Conservation (phyloP, 1,140 invertebrate species). For the Trachymyrmex septentrionalis region DNA sequence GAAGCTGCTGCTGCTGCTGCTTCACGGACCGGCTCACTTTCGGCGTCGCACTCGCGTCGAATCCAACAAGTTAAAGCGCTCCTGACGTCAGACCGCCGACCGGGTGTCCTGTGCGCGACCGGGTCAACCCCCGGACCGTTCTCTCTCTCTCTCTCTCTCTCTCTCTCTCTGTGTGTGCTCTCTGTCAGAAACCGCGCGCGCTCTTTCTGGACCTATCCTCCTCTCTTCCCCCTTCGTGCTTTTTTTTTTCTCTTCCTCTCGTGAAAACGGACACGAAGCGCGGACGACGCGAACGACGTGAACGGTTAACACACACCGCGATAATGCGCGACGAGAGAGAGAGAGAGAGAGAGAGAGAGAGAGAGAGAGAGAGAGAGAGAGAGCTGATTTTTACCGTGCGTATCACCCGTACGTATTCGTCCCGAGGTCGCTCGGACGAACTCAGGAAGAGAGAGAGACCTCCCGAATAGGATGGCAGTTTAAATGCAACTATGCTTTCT, state of each 20-base stretch:
- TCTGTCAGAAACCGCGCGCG: neutral
- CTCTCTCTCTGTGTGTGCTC: too few species aligned
- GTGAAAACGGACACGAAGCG: neutral
- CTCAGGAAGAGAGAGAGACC: constrained; percentile 75
- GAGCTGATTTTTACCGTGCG: neutral
- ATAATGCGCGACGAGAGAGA: neutral
- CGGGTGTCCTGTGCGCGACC: constrained; percentile 52
- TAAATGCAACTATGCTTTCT: constrained; percentile 84
- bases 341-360: neutral
- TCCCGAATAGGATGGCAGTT: constrained; percentile 79
- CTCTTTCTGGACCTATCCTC: neutral
- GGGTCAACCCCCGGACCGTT: constrained; percentile 55
- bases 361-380: neutral
- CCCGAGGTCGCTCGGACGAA: constrained; percentile 75
- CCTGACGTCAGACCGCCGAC: constrained; percentile 53
- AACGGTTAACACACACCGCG: constrained; percentile 8
- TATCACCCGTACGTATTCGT: constrained; percentile 51
- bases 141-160: too few species aligned
- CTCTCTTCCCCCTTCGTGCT: neutral
- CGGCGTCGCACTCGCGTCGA: constrained; percentile 61
- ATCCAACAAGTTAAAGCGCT: constrained; percentile 64
- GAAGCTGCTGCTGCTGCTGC: too few species aligned
- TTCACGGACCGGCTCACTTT: constrained; percentile 59
- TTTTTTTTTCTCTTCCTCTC: neutral
- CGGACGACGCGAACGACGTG: neutral